Evolutionary conservation across 2,113 vertebrate species (phyloP).

Genomic region (Dermatemys mawii): DNA sequence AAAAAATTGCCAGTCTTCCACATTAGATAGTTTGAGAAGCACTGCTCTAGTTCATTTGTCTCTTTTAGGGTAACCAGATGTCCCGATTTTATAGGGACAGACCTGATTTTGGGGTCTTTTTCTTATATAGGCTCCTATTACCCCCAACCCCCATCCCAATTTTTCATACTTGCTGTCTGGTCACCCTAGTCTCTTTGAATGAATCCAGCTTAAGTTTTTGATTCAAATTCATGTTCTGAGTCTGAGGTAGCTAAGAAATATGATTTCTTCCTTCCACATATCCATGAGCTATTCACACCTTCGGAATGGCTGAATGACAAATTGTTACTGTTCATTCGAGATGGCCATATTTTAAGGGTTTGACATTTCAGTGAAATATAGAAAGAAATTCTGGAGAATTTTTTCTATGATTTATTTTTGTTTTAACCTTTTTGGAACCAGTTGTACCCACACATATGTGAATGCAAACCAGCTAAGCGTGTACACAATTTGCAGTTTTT

Average conservation of each 20-base stretch:
- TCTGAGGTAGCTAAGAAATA: background rate
- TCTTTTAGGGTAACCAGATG: too few relatives aligned
- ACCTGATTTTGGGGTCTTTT: too few relatives aligned
- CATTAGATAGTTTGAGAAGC: too few relatives aligned
- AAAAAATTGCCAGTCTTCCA: too few relatives aligned
- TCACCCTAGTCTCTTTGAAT: background rate
- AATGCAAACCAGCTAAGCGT: background rate
- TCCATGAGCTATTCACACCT: background rate
- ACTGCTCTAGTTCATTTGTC: too few relatives aligned
- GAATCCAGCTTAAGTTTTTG: background rate
- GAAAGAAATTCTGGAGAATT: background rate
- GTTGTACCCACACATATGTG: background rate
- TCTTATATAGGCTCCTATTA: too few relatives aligned
- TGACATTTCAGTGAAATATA: background rate
- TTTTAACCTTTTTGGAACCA: background rate
- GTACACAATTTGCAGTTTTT: background rate
- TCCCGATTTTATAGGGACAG: too few relatives aligned
- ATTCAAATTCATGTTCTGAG: background rate
- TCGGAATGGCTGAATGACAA: background rate
- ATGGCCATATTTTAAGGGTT: background rate
- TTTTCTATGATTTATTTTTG: background rate
- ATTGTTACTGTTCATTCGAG: background rate
- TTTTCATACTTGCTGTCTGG: too few relatives aligned
- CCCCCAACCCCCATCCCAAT: too few relatives aligned
- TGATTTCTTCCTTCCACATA: background rate